Evolutionary conservation across 2,797 vertebrate genomes (phyloP), one percentile per base, ranked within the genome.

Genomic region (Melanotaenia pygmaea): DNA sequence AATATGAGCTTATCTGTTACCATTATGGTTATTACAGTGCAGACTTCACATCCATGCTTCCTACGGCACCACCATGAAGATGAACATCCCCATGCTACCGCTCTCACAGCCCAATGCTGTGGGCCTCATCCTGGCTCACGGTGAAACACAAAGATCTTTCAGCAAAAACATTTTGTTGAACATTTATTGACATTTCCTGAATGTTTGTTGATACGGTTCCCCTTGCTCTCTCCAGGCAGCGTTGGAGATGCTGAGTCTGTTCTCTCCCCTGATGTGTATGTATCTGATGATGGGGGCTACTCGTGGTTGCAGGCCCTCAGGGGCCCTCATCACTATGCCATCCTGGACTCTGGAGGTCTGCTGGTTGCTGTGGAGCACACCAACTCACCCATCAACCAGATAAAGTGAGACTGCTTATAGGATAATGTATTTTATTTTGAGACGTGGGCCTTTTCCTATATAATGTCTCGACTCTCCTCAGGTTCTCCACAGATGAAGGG

Each of bases 401-500:
- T 99, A 81, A 96, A 97, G 97, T 99, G 82, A 76, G 94, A 64
- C 54, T 5, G 28, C 38, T 28, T 10, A 12, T 14, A 30, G 12
- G 16, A 57, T 22, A 1, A 20, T 56, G 32, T 11, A 16, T 57
- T 66, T n/a, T n/a, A 3, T 7, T 5, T 32, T 5, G 30, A 8
- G 1, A 30, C 3, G 32, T 26, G 56, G 24, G 22, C 35, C 5
- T 26, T 3, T 26, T 13, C 26, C 13, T 32, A n/a, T 26, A 1
- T 13, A 18, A 6, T 30, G 10, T 40, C 1, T 34, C 50, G 32
- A 5, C n/a, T 37, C 28, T 14, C 28, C 1, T 81, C 86, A 99
- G 97, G 90, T 98, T 97, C 88, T 99, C 97, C n/a, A 96, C 96
- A 24, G 97, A 98, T 2, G 97, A 99, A 77, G 97, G 97, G 3